Base-by-base conservation (phyloP, 2,888 invertebrate species). In the Muschampia plurimacula region DNA sequence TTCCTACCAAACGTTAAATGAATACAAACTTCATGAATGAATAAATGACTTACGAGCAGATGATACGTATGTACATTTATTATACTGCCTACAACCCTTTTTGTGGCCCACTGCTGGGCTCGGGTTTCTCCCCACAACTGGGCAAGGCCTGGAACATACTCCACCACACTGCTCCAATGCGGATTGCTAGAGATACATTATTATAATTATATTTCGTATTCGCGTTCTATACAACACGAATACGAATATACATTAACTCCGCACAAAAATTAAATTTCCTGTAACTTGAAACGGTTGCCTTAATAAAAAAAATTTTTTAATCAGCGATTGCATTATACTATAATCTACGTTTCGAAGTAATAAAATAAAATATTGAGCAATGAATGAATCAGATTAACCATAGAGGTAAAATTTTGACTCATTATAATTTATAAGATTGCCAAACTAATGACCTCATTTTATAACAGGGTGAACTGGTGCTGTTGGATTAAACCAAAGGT, bases 221-320 rank as follows among this genome's bases (percentile, higher is more conserved):
- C n/a, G n/a, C n/a, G n/a, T n/a, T 65, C 32, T 49, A 65, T 49
- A 52, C 52, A 66, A 52, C 52, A 2, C 15, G 28, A 52, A 52
- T 39, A 66, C 36, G 49, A 52, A 52, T 52, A 36, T 52, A 66
- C 52, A 52, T 66, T 52, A 66, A 12, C 49, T 36, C 13, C 9
- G 9, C 22, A 2, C 66, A n/a, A 10, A 66, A 52, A 52, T 66
- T 36, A 32, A 15, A 41, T 60, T 62, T 41, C 52, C 13, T 66
- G 66, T 52, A 66, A 66, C 39, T 52, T 66, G 15, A 66, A 66
- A 52, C 52, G 66, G 36, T n/a, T 32, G 60, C 36, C 5, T 52
- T 66, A 15, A 10, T 22, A 22, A 22, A 22, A 22, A 1, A 22
- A 22, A 0, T 22, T 22, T 22, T 22, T 49, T 49, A 13, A n/a